phyloP scores from a whole-genome alignment of 2,888 invertebrate species.

The Graphium colonna region DNA sequence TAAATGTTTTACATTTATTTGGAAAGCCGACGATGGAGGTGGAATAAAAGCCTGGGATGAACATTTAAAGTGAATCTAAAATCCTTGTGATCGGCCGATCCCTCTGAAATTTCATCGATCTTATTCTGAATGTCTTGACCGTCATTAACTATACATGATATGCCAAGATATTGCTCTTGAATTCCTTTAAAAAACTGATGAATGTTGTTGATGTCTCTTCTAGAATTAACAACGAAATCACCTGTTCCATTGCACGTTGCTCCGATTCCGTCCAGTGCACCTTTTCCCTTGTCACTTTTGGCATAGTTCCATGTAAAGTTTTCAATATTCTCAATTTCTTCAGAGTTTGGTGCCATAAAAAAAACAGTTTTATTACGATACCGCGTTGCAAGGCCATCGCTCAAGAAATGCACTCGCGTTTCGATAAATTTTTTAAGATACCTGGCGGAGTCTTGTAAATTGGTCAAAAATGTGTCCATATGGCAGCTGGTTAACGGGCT shows the following conservation, averaged over 20 bases:
- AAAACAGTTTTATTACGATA: slow-evolving; percentile 33
- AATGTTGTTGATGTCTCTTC: too few species aligned
- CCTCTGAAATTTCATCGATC: too few species aligned
- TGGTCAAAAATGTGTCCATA: slow-evolving; percentile 30
- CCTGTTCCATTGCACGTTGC: slow-evolving; percentile 30
- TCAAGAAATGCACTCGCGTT: slow-evolving; percentile 30
- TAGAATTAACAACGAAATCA: neutral
- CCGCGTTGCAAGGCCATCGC: slow-evolving; percentile 31
- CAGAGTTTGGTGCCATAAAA: slow-evolving; percentile 17
- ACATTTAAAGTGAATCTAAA: neutral
- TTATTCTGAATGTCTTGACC: neutral
- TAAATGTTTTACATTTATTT: neutral
- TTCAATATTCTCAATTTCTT: slow-evolving; percentile 22
- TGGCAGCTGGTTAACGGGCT: slow-evolving; percentile 28
- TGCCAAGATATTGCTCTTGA: neutral
- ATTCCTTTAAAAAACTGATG: neutral
- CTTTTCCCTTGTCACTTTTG: slow-evolving; percentile 30
- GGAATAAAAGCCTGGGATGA: neutral
- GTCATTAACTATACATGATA: neutral
- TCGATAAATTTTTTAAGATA: slow-evolving; percentile 24
- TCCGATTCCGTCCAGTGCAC: slow-evolving; percentile 30
- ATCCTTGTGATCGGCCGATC: neutral
- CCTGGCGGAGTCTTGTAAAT: slow-evolving; percentile 24
- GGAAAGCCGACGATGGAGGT: neutral
- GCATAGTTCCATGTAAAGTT: slow-evolving; percentile 31